phyloP scores from a whole-genome alignment of 2,888 invertebrate species.

The Teinopalpus imperialis region DNA sequence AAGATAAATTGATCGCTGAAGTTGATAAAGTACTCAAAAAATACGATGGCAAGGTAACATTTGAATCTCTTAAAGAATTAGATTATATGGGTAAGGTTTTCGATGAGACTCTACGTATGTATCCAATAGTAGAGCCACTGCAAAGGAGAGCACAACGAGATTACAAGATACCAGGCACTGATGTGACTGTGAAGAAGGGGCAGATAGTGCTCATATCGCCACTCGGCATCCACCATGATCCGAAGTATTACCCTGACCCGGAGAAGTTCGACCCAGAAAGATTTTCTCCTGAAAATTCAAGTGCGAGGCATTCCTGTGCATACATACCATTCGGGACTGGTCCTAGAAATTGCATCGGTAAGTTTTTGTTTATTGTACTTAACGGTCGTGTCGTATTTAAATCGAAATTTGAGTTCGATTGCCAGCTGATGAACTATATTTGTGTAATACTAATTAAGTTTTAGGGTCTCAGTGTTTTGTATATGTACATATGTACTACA shows the following conservation, averaged over 20 bases:
- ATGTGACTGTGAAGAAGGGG: conserved; percentile 52
- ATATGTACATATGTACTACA: too few relatives aligned
- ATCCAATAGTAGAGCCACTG: conserved; percentile 61
- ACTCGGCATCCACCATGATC: conserved; percentile 62
- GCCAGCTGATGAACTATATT: too few relatives aligned
- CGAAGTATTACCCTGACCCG: conserved; percentile 61
- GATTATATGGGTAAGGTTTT: conserved; percentile 60
- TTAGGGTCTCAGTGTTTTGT: too few relatives aligned
- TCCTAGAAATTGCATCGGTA: conserved; percentile 66
- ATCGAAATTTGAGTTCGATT: too few relatives aligned
- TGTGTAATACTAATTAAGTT: too few relatives aligned
- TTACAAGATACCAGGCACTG: conserved; percentile 56
- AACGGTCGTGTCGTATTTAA: too few relatives aligned
- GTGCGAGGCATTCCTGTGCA: conserved; percentile 48
- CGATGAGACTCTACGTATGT: conserved; percentile 61
- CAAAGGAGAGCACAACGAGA: conserved; percentile 49
- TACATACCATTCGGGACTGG: conserved; percentile 66
- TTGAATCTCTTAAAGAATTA: conserved; percentile 57
- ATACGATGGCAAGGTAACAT: conserved; percentile 50
- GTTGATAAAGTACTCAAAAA: conserved; percentile 46
- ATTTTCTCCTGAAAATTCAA: conserved; percentile 51
- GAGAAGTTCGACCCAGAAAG: conserved; percentile 70
- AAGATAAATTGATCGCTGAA: conserved; percentile 49
- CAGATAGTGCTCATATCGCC: conserved; percentile 48
- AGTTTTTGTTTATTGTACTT: conserved; percentile 29